phyloP scores from a whole-genome alignment of 2,797 vertebrate species.

The Eospalax fontanierii region DNA sequence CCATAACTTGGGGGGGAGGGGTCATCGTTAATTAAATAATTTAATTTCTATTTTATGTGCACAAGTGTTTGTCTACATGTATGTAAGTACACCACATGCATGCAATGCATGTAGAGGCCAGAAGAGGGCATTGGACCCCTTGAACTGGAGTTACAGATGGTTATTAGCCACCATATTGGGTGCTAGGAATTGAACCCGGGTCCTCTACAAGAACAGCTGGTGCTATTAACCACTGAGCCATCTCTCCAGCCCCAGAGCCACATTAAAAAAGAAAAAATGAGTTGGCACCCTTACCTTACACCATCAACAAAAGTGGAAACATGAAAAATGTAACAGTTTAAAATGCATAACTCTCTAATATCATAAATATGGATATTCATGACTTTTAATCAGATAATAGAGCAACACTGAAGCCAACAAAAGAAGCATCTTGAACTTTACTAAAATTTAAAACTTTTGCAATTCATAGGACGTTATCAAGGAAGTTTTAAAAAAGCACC shows the following conservation, averaged over 20 bases:
- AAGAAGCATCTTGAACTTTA: background rate
- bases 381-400: background rate
- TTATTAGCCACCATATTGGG: background rate
- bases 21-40: background rate
- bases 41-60: too few species aligned
- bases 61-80: too few species aligned
- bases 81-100: too few species aligned
- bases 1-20: background rate
- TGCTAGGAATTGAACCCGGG: background rate
- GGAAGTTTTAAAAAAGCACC: background rate
- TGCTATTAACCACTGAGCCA: too few species aligned
- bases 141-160: background rate
- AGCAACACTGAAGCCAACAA: background rate
- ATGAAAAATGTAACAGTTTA: background rate
- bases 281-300: background rate
- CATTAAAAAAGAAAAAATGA: too few species aligned
- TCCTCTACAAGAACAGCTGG: too few species aligned
- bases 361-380: background rate
- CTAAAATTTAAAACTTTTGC: background rate
- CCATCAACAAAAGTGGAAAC: background rate
- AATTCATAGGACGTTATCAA: background rate
- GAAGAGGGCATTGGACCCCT: background rate
- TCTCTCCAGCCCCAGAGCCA: too few species aligned
- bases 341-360: constrained; percentile 30
- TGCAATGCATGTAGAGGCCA: too few species aligned